A percentile compares a stretch with the other conserved stretches of the same genome.
Conservation (phyloP, 1,140 invertebrate genomes). For the Apis dorsata region DNA sequence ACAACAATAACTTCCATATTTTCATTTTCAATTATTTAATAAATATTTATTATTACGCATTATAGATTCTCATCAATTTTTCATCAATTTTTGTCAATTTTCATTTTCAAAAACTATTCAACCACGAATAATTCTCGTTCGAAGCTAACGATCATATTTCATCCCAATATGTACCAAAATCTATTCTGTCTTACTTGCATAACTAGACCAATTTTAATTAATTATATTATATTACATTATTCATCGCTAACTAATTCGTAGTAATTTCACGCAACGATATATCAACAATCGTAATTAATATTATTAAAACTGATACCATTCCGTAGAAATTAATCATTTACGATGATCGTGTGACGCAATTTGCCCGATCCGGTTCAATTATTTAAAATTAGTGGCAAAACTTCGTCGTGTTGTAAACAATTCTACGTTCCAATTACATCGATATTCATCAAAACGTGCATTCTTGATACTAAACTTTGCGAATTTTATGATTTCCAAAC, state of each 20-base stretch:
- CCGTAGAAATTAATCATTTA: slow-evolving; percentile 9
- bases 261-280: not conserved
- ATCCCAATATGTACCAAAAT: not conserved
- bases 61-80: too few relatives aligned
- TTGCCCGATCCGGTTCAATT: not conserved
- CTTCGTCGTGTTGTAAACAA: not conserved
- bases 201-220: not conserved
- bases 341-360: not conserved
- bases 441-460: not conserved
- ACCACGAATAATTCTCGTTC: not conserved
- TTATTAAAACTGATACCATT: slow-evolving; percentile 10
- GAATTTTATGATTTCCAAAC: not conserved
- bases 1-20: too few relatives aligned
- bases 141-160: not conserved
- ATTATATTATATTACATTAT: not conserved
- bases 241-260: not conserved
- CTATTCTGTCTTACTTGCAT: too few relatives aligned
- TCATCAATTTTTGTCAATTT: not conserved
- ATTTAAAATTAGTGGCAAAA: slow-evolving; percentile 20
- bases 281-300: slow-evolving; percentile 12
- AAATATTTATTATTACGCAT: too few relatives aligned
- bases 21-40: too few relatives aligned
- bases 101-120: not conserved
- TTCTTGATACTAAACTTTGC: too few relatives aligned
- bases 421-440: not conserved